Conservation (phyloP, 2,113 vertebrate genomes). For the Cynopterus brachyotis region DNA sequence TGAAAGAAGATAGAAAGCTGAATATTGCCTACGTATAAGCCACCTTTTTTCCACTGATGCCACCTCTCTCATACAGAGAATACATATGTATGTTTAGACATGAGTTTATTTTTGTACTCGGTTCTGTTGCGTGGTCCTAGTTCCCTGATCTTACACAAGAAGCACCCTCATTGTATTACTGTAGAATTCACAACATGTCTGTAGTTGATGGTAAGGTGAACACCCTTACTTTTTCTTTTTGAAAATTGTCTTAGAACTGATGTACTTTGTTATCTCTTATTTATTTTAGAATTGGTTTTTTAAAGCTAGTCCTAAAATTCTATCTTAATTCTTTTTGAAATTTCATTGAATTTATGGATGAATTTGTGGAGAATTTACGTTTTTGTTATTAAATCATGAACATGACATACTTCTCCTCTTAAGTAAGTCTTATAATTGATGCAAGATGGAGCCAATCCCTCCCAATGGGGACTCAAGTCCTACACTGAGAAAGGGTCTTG, state of each 20-base stretch:
- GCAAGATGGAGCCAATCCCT: too few species aligned
- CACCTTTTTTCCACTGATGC: background rate
- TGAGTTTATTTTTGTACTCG: background rate
- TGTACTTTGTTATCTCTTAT: background rate
- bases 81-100: fast-evolving
- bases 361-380: background rate
- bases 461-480: too few species aligned
- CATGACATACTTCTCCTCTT: background rate
- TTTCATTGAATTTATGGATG: background rate
- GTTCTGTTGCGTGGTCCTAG: background rate
- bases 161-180: background rate
- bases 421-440: background rate
- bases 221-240: background rate
- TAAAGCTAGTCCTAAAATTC: background rate
- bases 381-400: background rate
- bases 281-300: background rate
- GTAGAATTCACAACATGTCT: background rate
- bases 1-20: background rate
- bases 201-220: background rate
- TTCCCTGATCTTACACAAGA: background rate
- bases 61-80: background rate
- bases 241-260: background rate
- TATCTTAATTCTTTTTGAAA: background rate
- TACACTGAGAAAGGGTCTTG: too few species aligned
- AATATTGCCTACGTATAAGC: background rate